Conservation (phyloP, 2,113 vertebrate genomes). For the Chaenogobius annularis region DNA sequence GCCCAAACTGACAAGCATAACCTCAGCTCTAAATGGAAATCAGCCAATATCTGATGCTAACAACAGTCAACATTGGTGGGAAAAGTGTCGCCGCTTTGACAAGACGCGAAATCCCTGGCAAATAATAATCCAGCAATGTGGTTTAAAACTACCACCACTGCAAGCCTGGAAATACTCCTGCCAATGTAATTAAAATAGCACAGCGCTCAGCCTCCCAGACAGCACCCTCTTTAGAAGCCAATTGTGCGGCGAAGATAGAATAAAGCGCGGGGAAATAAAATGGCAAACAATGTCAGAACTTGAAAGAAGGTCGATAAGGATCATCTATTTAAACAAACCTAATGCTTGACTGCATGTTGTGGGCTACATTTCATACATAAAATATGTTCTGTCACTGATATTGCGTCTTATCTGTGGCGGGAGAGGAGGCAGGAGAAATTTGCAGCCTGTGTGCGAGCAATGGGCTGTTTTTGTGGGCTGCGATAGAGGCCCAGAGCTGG, state of each 20-base stretch:
- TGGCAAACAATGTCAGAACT: constrained; percentile 77
- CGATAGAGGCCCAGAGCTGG: constrained; percentile 82
- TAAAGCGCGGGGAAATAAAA: constrained; percentile 56
- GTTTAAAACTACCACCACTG: constrained; percentile 51
- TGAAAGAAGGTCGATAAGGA: constrained; percentile 89
- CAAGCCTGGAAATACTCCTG: constrained; percentile 43
- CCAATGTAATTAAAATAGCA: constrained; percentile 69
- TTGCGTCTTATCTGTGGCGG: constrained; percentile 90
- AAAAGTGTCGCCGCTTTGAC: constrained; percentile 72
- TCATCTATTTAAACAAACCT: constrained; percentile 97
- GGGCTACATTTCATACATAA: constrained; percentile 96
- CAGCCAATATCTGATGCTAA: constrained; percentile 78
- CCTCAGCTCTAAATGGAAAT: constrained; percentile 81
- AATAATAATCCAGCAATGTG: constrained; percentile 63
- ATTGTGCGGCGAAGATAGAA: constrained; percentile 53
- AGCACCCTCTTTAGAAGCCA: constrained; percentile 64
- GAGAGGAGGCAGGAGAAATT: constrained; percentile 91
- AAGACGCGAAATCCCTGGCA: constrained; percentile 67
- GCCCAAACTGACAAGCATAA: constrained; percentile 79
- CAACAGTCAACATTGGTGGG: constrained; percentile 69
- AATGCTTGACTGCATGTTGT: constrained; percentile 95
- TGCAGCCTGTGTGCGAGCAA: constrained; percentile 82
- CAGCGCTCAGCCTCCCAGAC: constrained; percentile 55
- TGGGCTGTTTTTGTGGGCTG: constrained; percentile 86
- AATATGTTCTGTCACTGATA: constrained; percentile 98